phyloP scores from a whole-genome alignment of 2,113 vertebrate genomes.

The Andinoacara biseriatus region DNA sequence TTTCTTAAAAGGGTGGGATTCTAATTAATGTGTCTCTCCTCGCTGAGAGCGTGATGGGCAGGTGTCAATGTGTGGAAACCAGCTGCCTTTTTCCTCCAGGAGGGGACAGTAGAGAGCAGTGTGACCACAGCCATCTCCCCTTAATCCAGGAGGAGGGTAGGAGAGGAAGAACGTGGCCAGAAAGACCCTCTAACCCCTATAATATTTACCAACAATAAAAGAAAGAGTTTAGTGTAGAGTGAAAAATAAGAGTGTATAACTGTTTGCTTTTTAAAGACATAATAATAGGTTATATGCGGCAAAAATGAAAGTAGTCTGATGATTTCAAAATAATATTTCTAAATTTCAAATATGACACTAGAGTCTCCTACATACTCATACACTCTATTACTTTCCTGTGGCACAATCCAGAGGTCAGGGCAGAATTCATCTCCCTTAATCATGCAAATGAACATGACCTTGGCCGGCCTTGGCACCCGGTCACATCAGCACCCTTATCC shows the following conservation, averaged over 20 bases:
- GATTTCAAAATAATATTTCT: constrained; percentile 9
- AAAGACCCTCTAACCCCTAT: constrained; percentile 12
- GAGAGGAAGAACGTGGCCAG: constrained; percentile 8
- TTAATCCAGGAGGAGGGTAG: not conserved
- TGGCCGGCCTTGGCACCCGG: constrained; percentile 72
- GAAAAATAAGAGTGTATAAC: not conserved
- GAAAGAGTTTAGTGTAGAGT: not conserved
- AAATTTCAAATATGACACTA: constrained; percentile 25
- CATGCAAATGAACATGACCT: constrained; percentile 78
- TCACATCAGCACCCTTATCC: constrained; percentile 71
- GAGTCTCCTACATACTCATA: constrained; percentile 25
- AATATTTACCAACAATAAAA: constrained; percentile 8
- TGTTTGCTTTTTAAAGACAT: not conserved
- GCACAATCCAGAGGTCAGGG: constrained; percentile 74
- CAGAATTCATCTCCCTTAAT: constrained; percentile 75
- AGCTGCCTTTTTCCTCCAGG: constrained; percentile 61
- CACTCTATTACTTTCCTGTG: constrained; percentile 36
- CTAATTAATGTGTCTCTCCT: not conserved
- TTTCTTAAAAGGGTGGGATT: not conserved
- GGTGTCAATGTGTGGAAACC: constrained; percentile 59
- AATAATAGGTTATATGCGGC: not conserved
- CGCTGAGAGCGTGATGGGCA: constrained; percentile 54
- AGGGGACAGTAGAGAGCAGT: constrained; percentile 78
- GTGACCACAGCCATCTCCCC: constrained; percentile 28
- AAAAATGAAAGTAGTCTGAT: not conserved